Conservation (phyloP, 2,113 vertebrate genomes). For the Psophia crepitans region DNA sequence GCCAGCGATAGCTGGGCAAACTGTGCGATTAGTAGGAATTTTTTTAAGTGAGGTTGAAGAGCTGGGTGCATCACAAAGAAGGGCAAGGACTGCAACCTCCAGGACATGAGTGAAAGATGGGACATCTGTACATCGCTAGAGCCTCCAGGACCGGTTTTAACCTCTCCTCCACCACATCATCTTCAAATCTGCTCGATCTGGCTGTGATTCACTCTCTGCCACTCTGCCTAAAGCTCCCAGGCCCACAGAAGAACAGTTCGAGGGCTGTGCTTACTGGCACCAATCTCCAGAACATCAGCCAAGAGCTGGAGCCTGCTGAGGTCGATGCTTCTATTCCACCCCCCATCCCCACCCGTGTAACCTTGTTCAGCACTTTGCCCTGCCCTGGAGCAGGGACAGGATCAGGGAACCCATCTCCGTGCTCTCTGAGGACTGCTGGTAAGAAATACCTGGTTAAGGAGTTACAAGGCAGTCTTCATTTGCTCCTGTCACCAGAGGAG, state of each 20-base stretch:
- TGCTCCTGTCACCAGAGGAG: neutral
- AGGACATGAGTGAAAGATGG: neutral
- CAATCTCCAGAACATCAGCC: neutral
- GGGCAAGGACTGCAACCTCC: neutral
- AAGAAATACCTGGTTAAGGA: neutral
- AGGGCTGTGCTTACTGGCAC: neutral
- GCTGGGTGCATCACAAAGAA: neutral
- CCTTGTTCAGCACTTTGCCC: fast-evolving
- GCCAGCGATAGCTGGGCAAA: neutral
- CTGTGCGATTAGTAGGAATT: neutral
- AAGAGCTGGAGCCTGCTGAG: neutral
- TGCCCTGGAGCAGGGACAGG: neutral
- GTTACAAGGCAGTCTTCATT: neutral
- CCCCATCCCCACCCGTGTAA: neutral
- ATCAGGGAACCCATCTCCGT: neutral
- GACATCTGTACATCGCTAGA: too few relatives aligned
- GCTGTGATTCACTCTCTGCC: neutral
- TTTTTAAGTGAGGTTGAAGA: neutral
- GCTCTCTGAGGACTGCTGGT: neutral
- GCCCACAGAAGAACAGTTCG: neutral
- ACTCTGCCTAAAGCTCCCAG: neutral
- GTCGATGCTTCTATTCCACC: fast-evolving
- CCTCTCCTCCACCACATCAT: neutral
- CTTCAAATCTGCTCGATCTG: neutral
- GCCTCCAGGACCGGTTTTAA: neutral